A percentile compares a stretch with the other conserved stretches of the same genome.
Evolutionary conservation across 2,113 vertebrate species (phyloP).

Genomic region (Nettapus auritus): DNA sequence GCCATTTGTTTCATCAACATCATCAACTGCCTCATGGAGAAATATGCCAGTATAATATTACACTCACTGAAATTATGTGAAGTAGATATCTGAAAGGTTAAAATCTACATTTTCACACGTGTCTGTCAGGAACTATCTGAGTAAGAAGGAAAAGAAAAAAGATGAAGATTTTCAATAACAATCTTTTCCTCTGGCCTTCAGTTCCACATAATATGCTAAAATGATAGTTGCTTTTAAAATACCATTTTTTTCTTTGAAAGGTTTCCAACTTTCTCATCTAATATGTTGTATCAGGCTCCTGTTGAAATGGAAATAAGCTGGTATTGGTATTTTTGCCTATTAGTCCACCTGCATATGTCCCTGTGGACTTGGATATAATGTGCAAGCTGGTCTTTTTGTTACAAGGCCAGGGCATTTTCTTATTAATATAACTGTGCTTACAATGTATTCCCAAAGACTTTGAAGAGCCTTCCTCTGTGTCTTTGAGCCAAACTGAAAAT

Average conservation of each 20-base stretch:
- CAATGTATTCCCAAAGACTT: conserved; percentile 15
- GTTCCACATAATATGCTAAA: conserved; percentile 38
- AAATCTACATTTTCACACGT: conserved; percentile 45
- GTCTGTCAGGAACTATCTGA: not conserved
- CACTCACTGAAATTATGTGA: not conserved
- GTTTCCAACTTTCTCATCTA: conserved; percentile 37
- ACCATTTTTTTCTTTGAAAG: conserved; percentile 46
- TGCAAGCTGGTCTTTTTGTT: conserved; percentile 30
- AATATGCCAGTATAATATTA: not conserved
- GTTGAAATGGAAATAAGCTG: conserved; percentile 37
- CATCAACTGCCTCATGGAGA: not conserved
- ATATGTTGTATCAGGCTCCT: not conserved
- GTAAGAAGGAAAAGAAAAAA: not conserved
- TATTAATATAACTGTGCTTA: conserved; percentile 16
- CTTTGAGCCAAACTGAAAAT: conserved; percentile 35
- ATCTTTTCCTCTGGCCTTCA: conserved; percentile 52
- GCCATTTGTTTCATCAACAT: conserved; percentile 7
- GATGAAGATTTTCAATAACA: not conserved
- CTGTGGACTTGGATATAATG: conserved; percentile 36
- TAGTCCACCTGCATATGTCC: conserved; percentile 26
- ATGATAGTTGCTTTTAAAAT: conserved; percentile 48
- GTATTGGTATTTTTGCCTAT: conserved; percentile 38
- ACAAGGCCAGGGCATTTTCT: conserved; percentile 1
- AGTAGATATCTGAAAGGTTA: conserved; percentile 37
- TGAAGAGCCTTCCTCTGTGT: conserved; percentile 7